phyloP scores from a whole-genome alignment of 2,113 vertebrate genomes.

The Thalassoma bifasciatum region DNA sequence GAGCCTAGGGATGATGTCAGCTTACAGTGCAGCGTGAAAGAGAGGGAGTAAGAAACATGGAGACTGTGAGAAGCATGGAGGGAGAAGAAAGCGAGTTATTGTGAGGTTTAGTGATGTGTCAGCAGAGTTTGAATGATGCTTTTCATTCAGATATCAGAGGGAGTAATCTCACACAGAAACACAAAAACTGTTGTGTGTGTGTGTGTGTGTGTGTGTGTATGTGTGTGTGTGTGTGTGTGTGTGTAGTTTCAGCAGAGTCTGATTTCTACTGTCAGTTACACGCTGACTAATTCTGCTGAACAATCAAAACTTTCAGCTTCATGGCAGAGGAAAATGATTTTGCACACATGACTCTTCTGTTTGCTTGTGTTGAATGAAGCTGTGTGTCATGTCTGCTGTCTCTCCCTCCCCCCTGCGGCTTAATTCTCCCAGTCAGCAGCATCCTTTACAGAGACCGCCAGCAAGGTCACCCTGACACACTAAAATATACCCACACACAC shows the following conservation, averaged over 20 bases:
- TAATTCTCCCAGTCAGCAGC: slow-evolving; percentile 68
- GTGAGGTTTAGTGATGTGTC: slow-evolving; percentile 9
- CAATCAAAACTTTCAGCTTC: background rate
- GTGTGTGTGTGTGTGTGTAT: slow-evolving; percentile 20
- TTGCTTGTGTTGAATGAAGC: slow-evolving; percentile 1
- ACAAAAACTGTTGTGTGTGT: slow-evolving; percentile 32
- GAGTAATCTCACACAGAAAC: slow-evolving; percentile 51
- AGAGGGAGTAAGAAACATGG: slow-evolving; percentile 14
- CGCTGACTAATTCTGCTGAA: slow-evolving; percentile 2
- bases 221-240: slow-evolving; percentile 28
- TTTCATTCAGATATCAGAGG: slow-evolving; percentile 56
- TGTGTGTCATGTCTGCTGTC: background rate
- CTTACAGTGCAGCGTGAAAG: slow-evolving; percentile 19
- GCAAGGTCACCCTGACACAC: slow-evolving; percentile 67
- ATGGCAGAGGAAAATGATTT: background rate
- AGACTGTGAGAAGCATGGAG: slow-evolving; percentile 6
- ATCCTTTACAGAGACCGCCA: slow-evolving; percentile 47
- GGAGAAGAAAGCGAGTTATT: slow-evolving; percentile 42
- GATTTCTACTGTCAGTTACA: slow-evolving; percentile 1
- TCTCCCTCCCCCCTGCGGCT: slow-evolving; percentile 28
- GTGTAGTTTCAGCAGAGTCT: background rate
- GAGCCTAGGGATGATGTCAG: slow-evolving; percentile 35
- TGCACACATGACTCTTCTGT: background rate
- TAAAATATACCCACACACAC: background rate
- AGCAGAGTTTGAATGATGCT: slow-evolving; percentile 53